Evolutionary conservation across 1,140 invertebrate species (phyloP), one percentile per base, ranked within the genome.

Genomic region (Achroia grisella): DNA sequence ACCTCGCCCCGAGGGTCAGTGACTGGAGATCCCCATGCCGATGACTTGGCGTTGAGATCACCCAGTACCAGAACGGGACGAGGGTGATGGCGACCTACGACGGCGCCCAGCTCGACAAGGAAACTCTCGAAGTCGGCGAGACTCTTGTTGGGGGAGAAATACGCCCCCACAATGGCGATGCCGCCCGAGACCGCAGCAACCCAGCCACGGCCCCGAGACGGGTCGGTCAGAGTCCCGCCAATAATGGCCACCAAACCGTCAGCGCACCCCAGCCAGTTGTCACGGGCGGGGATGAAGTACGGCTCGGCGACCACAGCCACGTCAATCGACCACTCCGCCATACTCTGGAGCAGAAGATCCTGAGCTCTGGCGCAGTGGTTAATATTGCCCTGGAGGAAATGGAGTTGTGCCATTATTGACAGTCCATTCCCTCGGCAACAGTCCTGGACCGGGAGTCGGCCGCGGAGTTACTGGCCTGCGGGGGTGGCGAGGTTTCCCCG

Each of bases 141-240:
- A 6, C 10, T 29, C 1, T 45, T 29, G 12, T 56, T 56, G 2
- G 53, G 53, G 4, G 53, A 56, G 23, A 56, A 40, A 31, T 56
- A 56, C 17, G 43, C 42, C 2, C 44, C 48, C 1, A 56, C 2
- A 4, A 51, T 30, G 2, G 17, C 39, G 8, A 45, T 6, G 2
- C 31, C 36, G 0, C 15, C 13, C 44, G 0, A 12, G 8, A 9
- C 9, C 14, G n/a, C n/a, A n/a, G n/a, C n/a, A n/a, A n/a, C n/a
- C n/a, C n/a, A n/a, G n/a, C n/a, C n/a, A n/a, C n/a, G n/a, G n/a
- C n/a, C n/a, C n/a, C n/a, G 42, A 2, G 2, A 17, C 0, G 33
- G 2, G 27, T 23, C 23, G 10, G 23, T 15, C 5, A 9, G 36
- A 0, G 36, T 5, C 12, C 8, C 27, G 12, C 17, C 27, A 5